Conservation (phyloP, 2,797 vertebrate genomes). For the Myripristis murdjan region DNA sequence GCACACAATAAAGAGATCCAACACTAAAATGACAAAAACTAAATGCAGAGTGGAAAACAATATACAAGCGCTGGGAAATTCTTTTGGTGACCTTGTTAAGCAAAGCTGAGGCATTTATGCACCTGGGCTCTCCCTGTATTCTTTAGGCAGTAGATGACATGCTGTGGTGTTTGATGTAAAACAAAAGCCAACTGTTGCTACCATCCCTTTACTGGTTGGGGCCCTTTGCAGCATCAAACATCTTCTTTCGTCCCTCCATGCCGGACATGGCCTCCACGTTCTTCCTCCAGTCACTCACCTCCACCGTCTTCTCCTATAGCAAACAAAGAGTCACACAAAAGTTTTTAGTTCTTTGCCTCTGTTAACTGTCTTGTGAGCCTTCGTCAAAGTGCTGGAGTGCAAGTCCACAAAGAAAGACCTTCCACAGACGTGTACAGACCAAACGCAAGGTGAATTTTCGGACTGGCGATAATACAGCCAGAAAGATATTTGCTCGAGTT, state of each 20-base stretch:
- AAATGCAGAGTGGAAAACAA: neutral
- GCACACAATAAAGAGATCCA: neutral
- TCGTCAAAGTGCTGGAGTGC: too few relatives aligned
- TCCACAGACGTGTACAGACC: too few relatives aligned
- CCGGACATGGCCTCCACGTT: slow-evolving; percentile 99
- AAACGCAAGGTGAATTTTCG: too few relatives aligned
- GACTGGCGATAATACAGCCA: too few relatives aligned
- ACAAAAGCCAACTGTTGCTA: neutral
- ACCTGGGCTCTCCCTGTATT: neutral
- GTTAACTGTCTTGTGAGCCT: too few relatives aligned
- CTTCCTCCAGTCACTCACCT: slow-evolving; percentile 97
- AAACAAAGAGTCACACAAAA: too few relatives aligned
- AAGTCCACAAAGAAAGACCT: too few relatives aligned
- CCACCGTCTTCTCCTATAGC: too few relatives aligned
- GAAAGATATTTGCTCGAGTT: too few relatives aligned
- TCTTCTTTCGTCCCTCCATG: too few relatives aligned
- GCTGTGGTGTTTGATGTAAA: neutral
- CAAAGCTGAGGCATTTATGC: neutral
- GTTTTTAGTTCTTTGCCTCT: too few relatives aligned
- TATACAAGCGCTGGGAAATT: neutral
- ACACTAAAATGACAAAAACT: neutral
- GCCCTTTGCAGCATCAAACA: slow-evolving; percentile 93
- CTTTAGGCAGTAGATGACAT: neutral
- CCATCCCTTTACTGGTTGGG: slow-evolving; percentile 84
- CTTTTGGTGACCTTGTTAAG: neutral